Conservation (phyloP, 2,888 invertebrate species). For the Torymus texanus region DNA sequence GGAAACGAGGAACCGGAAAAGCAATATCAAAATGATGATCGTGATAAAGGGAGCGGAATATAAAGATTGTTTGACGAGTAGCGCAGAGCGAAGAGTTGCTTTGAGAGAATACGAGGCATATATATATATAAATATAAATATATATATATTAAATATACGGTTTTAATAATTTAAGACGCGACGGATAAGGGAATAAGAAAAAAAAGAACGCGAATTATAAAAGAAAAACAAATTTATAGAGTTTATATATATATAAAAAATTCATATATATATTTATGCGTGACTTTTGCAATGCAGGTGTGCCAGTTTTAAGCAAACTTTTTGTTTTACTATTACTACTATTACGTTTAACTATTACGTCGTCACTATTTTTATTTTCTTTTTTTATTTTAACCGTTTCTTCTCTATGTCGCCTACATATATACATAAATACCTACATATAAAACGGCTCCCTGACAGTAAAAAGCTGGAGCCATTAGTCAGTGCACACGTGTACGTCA, state of each 20-base stretch:
- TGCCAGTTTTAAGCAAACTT: conserved; percentile 61
- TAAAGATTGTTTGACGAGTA: conserved; percentile 50
- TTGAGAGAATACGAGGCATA: conserved; percentile 46
- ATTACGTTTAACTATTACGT: conserved; percentile 18
- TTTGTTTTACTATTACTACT: conserved; percentile 55
- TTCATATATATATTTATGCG: conserved; percentile 66
- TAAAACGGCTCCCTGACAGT: conserved; percentile 25
- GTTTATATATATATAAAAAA: conserved; percentile 56
- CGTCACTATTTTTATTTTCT: conserved; percentile 56
- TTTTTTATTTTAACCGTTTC: conserved; percentile 33
- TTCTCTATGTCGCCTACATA: not conserved
- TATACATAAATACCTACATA: not conserved
- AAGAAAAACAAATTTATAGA: conserved; percentile 59
- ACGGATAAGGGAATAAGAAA: conserved; percentile 47
- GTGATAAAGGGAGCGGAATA: conserved; percentile 53
- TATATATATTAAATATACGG: conserved; percentile 53
- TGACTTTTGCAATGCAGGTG: conserved; percentile 66
- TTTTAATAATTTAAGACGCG: conserved; percentile 43
- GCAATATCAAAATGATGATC: conserved; percentile 53
- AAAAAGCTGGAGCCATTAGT: conserved; percentile 44
- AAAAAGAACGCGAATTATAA: conserved; percentile 45
- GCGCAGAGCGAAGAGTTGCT: conserved; percentile 38
- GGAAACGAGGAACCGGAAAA: conserved; percentile 9
- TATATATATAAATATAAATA: conserved; percentile 41
- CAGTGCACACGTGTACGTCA: conserved; percentile 37